These are phyloP conservation scores for Pelusios castaneus DNA, from an alignment of 2,113 vertebrate genomes.

Conservation along the genomic window DNA sequence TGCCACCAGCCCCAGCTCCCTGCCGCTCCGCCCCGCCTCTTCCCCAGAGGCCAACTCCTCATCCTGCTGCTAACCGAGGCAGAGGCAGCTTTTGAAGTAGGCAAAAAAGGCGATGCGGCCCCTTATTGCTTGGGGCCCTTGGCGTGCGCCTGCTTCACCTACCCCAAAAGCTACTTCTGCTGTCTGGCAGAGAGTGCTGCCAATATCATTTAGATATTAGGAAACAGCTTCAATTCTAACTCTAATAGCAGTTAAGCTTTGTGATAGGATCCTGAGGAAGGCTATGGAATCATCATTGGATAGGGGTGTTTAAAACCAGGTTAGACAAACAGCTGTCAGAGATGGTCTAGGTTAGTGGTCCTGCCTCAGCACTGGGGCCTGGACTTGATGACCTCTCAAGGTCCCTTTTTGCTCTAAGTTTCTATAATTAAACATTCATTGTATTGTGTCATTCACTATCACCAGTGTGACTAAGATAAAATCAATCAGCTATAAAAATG, in stretches of 20 bases:
- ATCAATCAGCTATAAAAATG: not conserved
- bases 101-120: too few relatives aligned
- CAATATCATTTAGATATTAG: not conserved
- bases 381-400: not conserved
- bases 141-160: too few relatives aligned
- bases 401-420: not conserved
- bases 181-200: too few relatives aligned
- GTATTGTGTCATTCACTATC: not conserved
- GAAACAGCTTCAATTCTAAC: not conserved
- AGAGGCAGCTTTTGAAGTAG: too few relatives aligned
- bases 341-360: not conserved
- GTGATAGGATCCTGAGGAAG: not conserved
- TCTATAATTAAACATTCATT: not conserved
- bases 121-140: too few relatives aligned
- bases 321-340: not conserved
- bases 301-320: too few relatives aligned
- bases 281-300: not conserved
- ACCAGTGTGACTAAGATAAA: not conserved
- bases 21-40: too few relatives aligned
- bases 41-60: too few relatives aligned
- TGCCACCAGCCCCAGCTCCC: too few relatives aligned
- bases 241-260: not conserved
- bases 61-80: too few relatives aligned
- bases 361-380: not conserved
- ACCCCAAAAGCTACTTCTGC: too few relatives aligned